Base-by-base conservation (phyloP, 2,113 vertebrate genomes). In the Vanacampus margaritifer region DNA sequence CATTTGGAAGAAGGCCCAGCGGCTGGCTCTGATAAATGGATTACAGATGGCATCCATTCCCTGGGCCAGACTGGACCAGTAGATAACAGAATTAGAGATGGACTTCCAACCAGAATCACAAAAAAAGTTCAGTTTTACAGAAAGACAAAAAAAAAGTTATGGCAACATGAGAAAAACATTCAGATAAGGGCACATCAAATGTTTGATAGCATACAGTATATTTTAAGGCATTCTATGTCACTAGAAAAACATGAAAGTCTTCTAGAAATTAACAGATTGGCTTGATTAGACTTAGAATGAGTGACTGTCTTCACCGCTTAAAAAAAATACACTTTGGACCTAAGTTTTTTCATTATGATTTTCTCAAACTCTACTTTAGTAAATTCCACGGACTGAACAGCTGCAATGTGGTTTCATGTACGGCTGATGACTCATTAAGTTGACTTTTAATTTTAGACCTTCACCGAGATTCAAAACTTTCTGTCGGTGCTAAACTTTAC, bases 61-160 rank as follows among this genome's bases (percentile, higher is more conserved):
- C 46, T 36, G 19, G 79, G 86, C 86, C 76, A 85, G 84, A 84
- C 86, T 86, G 84, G 84, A 78, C 86, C 81, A 83, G 82, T 80
- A 83, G 84, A 89, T 89, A 89, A 89, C 86, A 86, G 81, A 84
- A 89, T 89, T 89, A 89, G 21, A 84, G 79, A 87, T 69, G 61
- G 79, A 86, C 78, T 84, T 73, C 68, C 70, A 78, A 74, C 69
- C 63, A 85, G 76, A 87, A 86, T 85, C 67, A 79, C 70, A 71
- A 84, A 86, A 56, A 87, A 89, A 87, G 82, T 89, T 89, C 6
- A 68, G 72, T 61, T 84, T 74, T 78, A 67, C 69, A 75, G 63
- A 72, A 57, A 70, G 41, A 46, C 60, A 64, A 43, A 48, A 23
- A 69, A 24, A 24, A 46, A 23, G 12, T 50, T 39, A 63, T 17